Evolutionary conservation across 1,140 invertebrate species (phyloP).

Genomic region (Heliconius nattereri): DNA sequence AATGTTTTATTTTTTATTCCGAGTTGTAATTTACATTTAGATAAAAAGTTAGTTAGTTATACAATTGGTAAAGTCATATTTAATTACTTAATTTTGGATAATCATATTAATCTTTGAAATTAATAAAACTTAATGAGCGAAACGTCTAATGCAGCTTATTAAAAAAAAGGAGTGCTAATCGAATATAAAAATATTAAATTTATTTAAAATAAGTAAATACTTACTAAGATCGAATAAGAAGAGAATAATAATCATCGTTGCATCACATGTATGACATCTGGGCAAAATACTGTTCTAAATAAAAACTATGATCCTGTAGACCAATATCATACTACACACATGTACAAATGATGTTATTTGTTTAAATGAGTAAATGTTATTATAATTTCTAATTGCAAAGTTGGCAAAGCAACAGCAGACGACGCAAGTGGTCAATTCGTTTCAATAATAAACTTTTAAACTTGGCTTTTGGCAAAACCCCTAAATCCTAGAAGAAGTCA

Average conservation of each 20-base stretch:
- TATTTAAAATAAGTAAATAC: not conserved
- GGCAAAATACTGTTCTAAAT: conserved; percentile 45
- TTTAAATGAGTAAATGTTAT: conserved; percentile 56
- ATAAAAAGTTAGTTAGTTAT: not conserved
- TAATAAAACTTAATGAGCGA: conserved; percentile 4
- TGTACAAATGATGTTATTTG: conserved; percentile 45
- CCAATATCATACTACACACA: conserved; percentile 38
- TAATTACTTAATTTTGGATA: not conserved
- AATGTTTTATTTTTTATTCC: too few relatives aligned
- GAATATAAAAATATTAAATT: not conserved
- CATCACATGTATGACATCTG: conserved; percentile 43
- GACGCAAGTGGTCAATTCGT: conserved; percentile 67
- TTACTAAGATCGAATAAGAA: not conserved
- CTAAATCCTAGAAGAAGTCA: conserved; percentile 64
- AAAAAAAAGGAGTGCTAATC: not conserved
- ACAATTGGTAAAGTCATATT: not conserved
- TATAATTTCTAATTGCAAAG: conserved; percentile 76
- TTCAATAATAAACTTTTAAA: conserved; percentile 69
- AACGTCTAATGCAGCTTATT: not conserved
- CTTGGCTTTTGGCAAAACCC: conserved; percentile 72
- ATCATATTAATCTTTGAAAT: not conserved
- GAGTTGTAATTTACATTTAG: too few relatives aligned
- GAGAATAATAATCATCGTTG: conserved; percentile 22
- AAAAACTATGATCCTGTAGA: conserved; percentile 46
- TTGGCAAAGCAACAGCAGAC: conserved; percentile 70